Base-by-base conservation (phyloP, 1,140 invertebrate genomes). In the Lanistes nyassanus region DNA sequence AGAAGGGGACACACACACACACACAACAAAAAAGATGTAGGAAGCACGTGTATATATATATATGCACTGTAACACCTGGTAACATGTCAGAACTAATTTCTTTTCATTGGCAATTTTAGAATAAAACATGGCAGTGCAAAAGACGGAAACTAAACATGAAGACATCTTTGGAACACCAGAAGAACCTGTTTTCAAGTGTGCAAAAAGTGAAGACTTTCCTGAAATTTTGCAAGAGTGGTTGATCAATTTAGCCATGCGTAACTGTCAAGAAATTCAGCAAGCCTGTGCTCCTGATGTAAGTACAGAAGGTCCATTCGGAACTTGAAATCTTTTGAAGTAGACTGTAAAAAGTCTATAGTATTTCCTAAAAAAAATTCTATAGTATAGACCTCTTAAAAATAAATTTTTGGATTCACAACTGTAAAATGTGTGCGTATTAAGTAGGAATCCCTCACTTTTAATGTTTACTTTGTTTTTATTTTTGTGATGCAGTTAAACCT, bases 151-250 rank as follows among this genome's bases (percentile, higher is more conserved):
- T 36, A 65, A 67, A 51, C 29, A 75, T 37, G 11, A 23, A 13
- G 73, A 47, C 26, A 74, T 79, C 29, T 79, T 79, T 79, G 78
- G 78, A 21, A 76, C 75, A 11, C 78, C 78, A 47, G 51, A 64
- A 37, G 79, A 81, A 58, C 79, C 79, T 26, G 53, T 76, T 19
- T 81, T 81, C 39, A 79, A 77, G 66, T 16, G 74, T 51, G 36
- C 58, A 5, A 42, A 37, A 26, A 65, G 51, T 67, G 66, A 68
- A 26, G 75, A 74, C 9, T 47, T 67, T 21, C 37, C 64, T 34
- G 70, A 76, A 37, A 66, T 81, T 68, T 34, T 81, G 31, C 31
- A 78, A 58, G 72, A 81, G 37, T 79, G 74, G 75, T 34, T 78
- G 23, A 62, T 47, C 3, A 42, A 74, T 9, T 53, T 80, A 19